Conservation (phyloP, 2,113 vertebrate genomes). For the Lanius ludovicianus region DNA sequence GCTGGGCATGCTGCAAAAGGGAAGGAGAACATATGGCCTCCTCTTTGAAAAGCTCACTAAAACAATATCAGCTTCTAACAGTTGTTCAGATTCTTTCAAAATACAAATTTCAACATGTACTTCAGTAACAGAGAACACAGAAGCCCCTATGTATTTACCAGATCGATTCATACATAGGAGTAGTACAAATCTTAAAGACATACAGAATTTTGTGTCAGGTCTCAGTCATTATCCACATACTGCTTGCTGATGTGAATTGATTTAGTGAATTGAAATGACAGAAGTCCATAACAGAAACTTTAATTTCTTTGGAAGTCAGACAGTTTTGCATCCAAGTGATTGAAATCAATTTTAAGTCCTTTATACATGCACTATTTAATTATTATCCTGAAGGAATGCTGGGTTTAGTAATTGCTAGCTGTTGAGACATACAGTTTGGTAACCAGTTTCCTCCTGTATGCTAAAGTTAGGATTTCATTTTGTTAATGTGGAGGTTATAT, state of each 20-base stretch:
- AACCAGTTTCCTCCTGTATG: not conserved
- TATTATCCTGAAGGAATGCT: not conserved
- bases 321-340: not conserved
- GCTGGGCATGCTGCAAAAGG: not conserved
- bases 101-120: not conserved
- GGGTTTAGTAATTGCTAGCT: not conserved
- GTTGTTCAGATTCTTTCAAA: not conserved
- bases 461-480: not conserved
- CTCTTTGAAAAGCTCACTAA: not conserved
- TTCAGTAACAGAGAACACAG: not conserved
- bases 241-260: not conserved
- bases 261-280: not conserved
- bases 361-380: not conserved
- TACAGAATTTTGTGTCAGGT: not conserved
- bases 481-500: not conserved
- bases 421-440: not conserved
- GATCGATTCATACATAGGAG: not conserved
- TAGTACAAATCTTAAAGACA: not conserved
- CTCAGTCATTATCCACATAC: not conserved
- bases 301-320: not conserved
- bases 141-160: not conserved
- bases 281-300: not conserved
- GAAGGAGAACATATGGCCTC: not conserved
- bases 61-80: not conserved
- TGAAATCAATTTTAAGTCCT: not conserved